phyloP scores from a whole-genome alignment of 2,113 vertebrate species.

The Rhinichthys klamathensis region DNA sequence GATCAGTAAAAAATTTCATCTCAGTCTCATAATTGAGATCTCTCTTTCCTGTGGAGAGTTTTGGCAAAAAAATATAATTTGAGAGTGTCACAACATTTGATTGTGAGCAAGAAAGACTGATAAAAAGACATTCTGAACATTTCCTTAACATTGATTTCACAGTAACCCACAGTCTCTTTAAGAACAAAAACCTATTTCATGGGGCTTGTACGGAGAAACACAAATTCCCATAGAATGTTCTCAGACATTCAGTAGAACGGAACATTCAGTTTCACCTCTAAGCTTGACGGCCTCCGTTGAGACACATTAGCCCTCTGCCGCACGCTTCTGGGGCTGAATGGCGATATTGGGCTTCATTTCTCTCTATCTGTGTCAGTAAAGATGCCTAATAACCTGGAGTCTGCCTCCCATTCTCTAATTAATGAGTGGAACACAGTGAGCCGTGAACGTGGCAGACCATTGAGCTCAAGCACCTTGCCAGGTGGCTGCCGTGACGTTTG shows the following conservation, averaged over 20 bases:
- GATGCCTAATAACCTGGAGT: conserved; percentile 31
- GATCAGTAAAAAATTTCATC: not conserved
- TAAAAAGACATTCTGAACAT: conserved; percentile 39
- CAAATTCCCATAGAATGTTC: not conserved
- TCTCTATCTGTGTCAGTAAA: conserved; percentile 30
- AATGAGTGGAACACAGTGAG: conserved; percentile 28
- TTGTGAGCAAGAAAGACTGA: not conserved
- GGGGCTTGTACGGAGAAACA: not conserved
- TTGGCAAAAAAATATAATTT: not conserved
- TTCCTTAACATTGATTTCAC: conserved; percentile 22
- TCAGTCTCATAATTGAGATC: not conserved
- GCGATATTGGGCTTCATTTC: not conserved
- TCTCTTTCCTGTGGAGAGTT: not conserved
- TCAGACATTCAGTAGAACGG: not conserved
- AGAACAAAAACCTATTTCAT: conserved; percentile 11
- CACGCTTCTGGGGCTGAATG: conserved; percentile 13
- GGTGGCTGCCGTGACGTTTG: conserved; percentile 17
- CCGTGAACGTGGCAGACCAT: conserved; percentile 14
- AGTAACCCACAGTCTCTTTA: conserved; percentile 8
- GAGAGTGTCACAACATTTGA: conserved; percentile 3
- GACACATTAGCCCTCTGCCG: not conserved
- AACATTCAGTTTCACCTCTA: conserved; percentile 28
- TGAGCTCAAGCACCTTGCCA: conserved; percentile 32
- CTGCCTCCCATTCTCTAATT: conserved; percentile 35
- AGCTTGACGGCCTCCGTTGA: conserved; percentile 5